phyloP scores from a whole-genome alignment of 2,888 invertebrate species.

The Chloroclystis v-ata region DNA sequence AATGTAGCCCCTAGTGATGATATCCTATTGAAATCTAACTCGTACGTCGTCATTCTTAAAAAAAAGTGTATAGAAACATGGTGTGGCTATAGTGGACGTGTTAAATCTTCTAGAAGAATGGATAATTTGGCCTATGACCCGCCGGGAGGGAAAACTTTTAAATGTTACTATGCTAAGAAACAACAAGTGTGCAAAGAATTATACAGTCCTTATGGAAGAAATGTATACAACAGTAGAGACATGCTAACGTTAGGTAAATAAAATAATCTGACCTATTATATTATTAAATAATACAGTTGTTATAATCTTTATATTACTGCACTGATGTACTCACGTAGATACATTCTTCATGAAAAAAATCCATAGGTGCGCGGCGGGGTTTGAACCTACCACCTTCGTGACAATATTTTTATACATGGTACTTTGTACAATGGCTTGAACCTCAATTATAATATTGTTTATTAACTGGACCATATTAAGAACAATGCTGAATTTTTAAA shows the following conservation, averaged over 20 bases:
- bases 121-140: slow-evolving; percentile 33
- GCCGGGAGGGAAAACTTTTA: slow-evolving; percentile 57
- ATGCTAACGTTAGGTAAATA: slow-evolving; percentile 24
- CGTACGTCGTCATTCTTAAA: slow-evolving; percentile 41
- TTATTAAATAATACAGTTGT: background rate
- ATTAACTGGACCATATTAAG: too few relatives aligned
- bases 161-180: slow-evolving; percentile 57
- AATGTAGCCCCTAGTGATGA: slow-evolving; percentile 37
- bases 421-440: too few relatives aligned
- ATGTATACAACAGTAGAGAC: slow-evolving; percentile 38
- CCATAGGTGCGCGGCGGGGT: too few relatives aligned
- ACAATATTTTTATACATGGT: too few relatives aligned
- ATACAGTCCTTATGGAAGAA: slow-evolving; percentile 25
- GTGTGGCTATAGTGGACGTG: slow-evolving; percentile 57
- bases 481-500: too few relatives aligned
- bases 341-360: background rate
- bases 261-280: background rate
- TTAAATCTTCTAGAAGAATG: slow-evolving; percentile 36
- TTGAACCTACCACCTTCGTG: too few relatives aligned
- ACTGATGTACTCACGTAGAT: too few relatives aligned
- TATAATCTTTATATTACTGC: too few relatives aligned
- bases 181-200: slow-evolving; percentile 62
- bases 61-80: slow-evolving; percentile 46
- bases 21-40: slow-evolving; percentile 52
- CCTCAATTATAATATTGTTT: too few relatives aligned